Evolutionary conservation across 2,888 invertebrate genomes (phyloP).

Genomic region (Melanchra persicariae): DNA sequence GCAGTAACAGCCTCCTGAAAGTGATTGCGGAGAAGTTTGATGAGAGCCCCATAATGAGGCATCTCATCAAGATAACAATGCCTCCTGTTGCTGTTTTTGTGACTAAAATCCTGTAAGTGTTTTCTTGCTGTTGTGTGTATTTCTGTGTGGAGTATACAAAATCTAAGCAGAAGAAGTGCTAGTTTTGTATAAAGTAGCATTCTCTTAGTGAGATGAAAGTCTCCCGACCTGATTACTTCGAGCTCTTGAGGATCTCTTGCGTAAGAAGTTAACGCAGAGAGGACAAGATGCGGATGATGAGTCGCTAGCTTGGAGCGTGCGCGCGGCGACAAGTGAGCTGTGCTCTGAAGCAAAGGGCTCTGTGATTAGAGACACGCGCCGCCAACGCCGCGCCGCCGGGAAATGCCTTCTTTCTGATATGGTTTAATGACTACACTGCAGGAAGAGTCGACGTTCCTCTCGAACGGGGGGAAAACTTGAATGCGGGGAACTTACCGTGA

Average conservation of each 20-base stretch:
- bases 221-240: background rate
- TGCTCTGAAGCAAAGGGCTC: background rate
- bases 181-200: too few species aligned
- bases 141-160: too few species aligned
- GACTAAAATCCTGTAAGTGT: too few species aligned
- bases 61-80: too few species aligned
- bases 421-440: background rate
- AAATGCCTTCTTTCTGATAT: background rate
- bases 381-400: background rate
- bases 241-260: background rate
- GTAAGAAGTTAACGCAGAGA: background rate
- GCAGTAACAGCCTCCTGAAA: too few species aligned
- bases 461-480: background rate
- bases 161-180: too few species aligned
- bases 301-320: background rate
- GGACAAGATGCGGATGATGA: constrained; percentile 6
- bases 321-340: background rate
- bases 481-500: background rate
- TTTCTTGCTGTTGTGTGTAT: too few species aligned
- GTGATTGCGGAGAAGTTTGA: too few species aligned
- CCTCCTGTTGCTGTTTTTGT: too few species aligned
- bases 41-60: too few species aligned
- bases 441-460: background rate
- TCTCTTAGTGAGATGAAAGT: background rate
- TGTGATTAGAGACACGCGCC: background rate